Percentiles rank a stretch among this genome's conserved stretches.
Conservation (phyloP, 92 coral and sea anemone genomes). For the Umimayanthus kanabou region DNA sequence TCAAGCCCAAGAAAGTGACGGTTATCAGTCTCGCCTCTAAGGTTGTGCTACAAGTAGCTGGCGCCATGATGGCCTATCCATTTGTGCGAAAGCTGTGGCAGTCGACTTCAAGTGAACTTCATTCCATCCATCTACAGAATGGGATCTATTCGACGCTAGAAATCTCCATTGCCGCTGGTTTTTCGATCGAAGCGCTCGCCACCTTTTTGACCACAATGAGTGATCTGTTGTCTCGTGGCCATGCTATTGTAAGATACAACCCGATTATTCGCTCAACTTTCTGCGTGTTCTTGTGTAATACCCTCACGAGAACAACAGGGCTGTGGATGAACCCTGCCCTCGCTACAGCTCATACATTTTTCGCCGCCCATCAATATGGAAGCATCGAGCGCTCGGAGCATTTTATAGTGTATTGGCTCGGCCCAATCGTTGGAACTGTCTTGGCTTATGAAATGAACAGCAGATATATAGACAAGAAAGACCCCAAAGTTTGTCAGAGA, state of each 20-base stretch:
- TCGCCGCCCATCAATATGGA: slow-evolving; percentile 51
- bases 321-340: slow-evolving; percentile 96
- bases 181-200: slow-evolving; percentile 73
- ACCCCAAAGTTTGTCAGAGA: slow-evolving; percentile 21
- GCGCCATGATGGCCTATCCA: slow-evolving; percentile 83
- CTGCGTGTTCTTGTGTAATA: slow-evolving; percentile 62
- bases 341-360: slow-evolving; percentile 88
- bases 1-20: slow-evolving; percentile 58
- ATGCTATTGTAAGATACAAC: slow-evolving; percentile 46
- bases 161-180: slow-evolving; percentile 70
- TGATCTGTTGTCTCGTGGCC: slow-evolving; percentile 75
- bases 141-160: slow-evolving; percentile 81
- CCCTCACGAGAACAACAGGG: slow-evolving; percentile 85
- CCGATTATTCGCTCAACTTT: slow-evolving; percentile 67
- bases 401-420: slow-evolving; percentile 87
- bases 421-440: slow-evolving; percentile 76
- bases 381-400: slow-evolving; percentile 72
- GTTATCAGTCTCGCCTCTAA: slow-evolving; percentile 57
- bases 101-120: slow-evolving; percentile 71
- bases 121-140: slow-evolving; percentile 65
- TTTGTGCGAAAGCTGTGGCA: slow-evolving; percentile 78
- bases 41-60: slow-evolving; percentile 66
- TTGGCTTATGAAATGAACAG: slow-evolving; percentile 66
- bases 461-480: slow-evolving; percentile 43
- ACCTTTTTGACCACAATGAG: slow-evolving; percentile 70